Evolutionary conservation across 2,888 invertebrate genomes (phyloP), one percentile per base, ranked within the genome.

Genomic region (Xestia xanthographa): DNA sequence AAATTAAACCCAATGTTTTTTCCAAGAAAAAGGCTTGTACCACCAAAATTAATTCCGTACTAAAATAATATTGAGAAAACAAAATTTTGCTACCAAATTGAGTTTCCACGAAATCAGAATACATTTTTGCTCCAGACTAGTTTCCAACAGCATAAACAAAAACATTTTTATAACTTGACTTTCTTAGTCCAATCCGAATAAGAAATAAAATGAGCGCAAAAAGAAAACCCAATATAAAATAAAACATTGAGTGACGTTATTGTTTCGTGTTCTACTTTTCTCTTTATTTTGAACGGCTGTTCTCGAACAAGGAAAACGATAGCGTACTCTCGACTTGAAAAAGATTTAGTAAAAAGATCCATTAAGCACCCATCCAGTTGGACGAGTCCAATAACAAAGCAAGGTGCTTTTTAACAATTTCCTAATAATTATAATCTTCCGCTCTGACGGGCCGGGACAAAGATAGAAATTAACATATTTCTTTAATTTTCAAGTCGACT

Each of bases 391-490:
- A 91, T 88, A 91, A 92, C 91, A 91, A 93, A 93, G 91, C 90
- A 91, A 92, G 90, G 89, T 92, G 90, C 89, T 91, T 91, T 90
- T 89, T 89, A 92, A 93, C 91, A 93, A 93, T 94, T 93, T 94
- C 91, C 90, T 92, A 92, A 95, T 96, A 95, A 96, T 96, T 96
- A 96, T 95, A 95, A 95, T 95, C 95, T 95, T 95, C 93, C 95
- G 95, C 95, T 94, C 94, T 91, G 94, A 68, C 93, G 95, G 91
- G 76, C 87, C 91, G 91, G 91, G 92, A 96, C 96, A 96, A 95
- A 95, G 95, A 93, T 92, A 85, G 87, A 87, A 94, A 96, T 96
- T 96, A 94, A 93, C 96, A 96, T 96, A 95, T 95, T 95, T 95
- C 93, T 95, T 94, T 94, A 94, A 96, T 94, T 94, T 92, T 89